Conservation (phyloP, 2,113 vertebrate genomes). For the Heptranchias perlo region DNA sequence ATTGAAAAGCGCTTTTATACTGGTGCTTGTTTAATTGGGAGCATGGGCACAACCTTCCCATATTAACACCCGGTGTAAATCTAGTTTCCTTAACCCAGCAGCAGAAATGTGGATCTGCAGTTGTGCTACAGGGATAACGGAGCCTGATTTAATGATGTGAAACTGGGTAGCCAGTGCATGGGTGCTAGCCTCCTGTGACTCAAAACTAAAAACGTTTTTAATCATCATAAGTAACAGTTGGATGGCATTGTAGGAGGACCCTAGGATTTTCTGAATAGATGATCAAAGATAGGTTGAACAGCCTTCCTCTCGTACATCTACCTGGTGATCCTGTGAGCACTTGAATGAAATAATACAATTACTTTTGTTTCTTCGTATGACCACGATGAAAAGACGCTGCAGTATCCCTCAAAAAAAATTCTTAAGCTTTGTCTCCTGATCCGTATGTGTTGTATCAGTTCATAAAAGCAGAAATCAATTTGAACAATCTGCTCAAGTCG, state of each 20-base stretch:
- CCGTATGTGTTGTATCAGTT: neutral
- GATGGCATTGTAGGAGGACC: neutral
- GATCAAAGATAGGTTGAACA: neutral
- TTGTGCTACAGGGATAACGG: neutral
- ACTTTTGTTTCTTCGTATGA: neutral
- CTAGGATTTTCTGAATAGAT: neutral
- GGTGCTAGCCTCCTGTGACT: neutral
- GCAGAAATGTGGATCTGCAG: neutral
- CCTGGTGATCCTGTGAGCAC: neutral
- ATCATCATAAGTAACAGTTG: neutral
- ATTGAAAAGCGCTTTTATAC: neutral
- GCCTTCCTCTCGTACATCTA: neutral
- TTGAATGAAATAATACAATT: neutral
- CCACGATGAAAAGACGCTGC: neutral
- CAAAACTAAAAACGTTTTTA: neutral
- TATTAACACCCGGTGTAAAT: neutral
- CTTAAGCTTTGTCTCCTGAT: neutral
- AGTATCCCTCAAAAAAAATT: neutral
- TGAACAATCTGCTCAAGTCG: neutral
- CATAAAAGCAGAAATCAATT: neutral
- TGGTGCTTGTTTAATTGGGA: neutral
- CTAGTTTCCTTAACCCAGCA: neutral
- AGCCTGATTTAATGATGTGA: neutral
- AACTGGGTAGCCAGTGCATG: neutral
- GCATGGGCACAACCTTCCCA: neutral